Base-by-base conservation (phyloP, 2,888 invertebrate genomes). In the Acronicta aceris region DNA sequence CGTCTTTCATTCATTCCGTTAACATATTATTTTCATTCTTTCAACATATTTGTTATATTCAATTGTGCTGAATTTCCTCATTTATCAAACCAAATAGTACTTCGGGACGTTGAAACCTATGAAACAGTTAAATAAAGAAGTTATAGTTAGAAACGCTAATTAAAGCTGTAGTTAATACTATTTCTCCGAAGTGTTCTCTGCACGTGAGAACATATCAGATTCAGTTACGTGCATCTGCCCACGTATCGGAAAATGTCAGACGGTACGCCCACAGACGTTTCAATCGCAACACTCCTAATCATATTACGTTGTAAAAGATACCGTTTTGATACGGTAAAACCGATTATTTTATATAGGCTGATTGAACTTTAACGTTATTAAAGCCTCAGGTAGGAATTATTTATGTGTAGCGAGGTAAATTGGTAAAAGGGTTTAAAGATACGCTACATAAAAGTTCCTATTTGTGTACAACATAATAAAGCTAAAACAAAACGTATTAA, bases 201-300 rank as follows among this genome's bases (percentile, higher is more conserved):
- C 59, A 13, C 36, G 8, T 13, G 48, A 40, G 43, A 43, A 27
- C 40, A 27, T 7, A 27, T 52, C 45, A 3, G 38, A 41, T 27
- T 30, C 9, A 43, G 17, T 55, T 41, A 62, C 40, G 52, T 62
- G 33, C 66, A 47, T n/a, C 58, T 21, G 2, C 53, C 66, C 66
- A 71, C 66, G 54, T 38, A 15, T 40, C 49, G 53, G 49, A 50
- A 70, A 65, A 65, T 74, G 60, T 59, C 74, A 71, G 43, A 9
- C 27, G 27, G n/a, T 5, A 52, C 64, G 40, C 67, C 71, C 74
- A 75, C 71, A 16, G 36, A 15, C n/a, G 41, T 41, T 48, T 60
- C 47, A 50, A 55, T 47, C 27, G 58, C 63, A 58, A 45, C 55
- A 41, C 55, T 59, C 51, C 52, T 43, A 36, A 52, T 52, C 38